Evolutionary conservation across 1,140 invertebrate species (phyloP), one percentile per base, ranked within the genome.

Genomic region (Drosophila mayri): DNA sequence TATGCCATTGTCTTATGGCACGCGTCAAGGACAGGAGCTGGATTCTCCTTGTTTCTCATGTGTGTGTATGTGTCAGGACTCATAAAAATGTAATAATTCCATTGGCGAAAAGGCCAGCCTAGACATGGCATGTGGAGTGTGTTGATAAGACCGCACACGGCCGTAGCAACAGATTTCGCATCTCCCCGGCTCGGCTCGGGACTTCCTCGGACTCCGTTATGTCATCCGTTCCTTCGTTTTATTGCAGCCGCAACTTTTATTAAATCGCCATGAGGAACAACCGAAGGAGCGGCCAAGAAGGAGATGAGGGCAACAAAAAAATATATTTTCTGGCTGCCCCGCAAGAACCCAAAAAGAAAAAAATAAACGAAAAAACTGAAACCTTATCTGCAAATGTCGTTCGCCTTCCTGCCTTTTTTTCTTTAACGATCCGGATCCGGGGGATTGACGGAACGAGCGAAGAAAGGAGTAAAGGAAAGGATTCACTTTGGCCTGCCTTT

Each of bases 161-260:
- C 37, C 80, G 65, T 65, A 84, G 80, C 76, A 87, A 90, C 77
- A 90, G 84, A 90, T 90, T 80, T 77, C 44, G 38, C 75, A 61
- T 62, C 68, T 28, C 9, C n/a, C 30, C 30, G 49, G 37, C 37
- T 11, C 22, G 37, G 40, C 7, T n/a, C 37, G 43, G 57, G 52
- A 41, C 50, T 77, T 18, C 43, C n/a, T 37, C 8, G 62, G 66
- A 67, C 62, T 44, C 54, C 54, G 66, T 70, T 67, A 67, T 49
- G 44, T 78, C 67, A 76, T 76, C 72, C 73, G 72, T 41, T 57
- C 52, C 59, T 59, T 49, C 67, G 46, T 80, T 88, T 88, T 88
- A 88, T 84, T 90, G 84, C 85, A 84, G 81, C 85, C 84, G 81
- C 84, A 88, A 88, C 65, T 88, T 88, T 90, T 88, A 90, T 88